Percentiles rank a stretch among this genome's conserved stretches.
Conservation (phyloP, 2,888 invertebrate species). For the Drosophila histrio region DNA sequence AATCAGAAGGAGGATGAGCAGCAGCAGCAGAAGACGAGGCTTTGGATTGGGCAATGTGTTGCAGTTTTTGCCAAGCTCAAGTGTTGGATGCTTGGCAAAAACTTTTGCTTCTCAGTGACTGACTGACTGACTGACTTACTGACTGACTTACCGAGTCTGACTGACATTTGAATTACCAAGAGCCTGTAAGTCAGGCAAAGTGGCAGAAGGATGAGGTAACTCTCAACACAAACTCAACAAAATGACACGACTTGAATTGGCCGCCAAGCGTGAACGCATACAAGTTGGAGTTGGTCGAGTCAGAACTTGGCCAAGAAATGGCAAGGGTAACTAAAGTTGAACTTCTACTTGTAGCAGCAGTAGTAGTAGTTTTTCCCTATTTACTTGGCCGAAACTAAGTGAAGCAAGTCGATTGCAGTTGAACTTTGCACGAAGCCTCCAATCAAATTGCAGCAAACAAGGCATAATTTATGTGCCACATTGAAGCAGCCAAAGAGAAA, state of each 20-base stretch:
- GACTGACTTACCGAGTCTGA: slow-evolving; percentile 47
- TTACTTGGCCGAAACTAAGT: slow-evolving; percentile 35
- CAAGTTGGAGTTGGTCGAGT: slow-evolving; percentile 66
- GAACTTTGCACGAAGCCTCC: slow-evolving; percentile 39
- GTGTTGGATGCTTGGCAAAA: slow-evolving; percentile 44
- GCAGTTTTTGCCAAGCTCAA: slow-evolving; percentile 48
- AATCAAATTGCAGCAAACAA: slow-evolving; percentile 66
- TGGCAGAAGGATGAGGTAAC: slow-evolving; percentile 35
- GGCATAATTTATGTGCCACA: slow-evolving; percentile 70
- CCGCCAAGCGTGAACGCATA: slow-evolving; percentile 78
- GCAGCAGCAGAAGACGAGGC: not conserved
- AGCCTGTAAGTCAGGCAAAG: slow-evolving; percentile 24
- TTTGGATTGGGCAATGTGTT: not conserved
- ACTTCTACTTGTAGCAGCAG: slow-evolving; percentile 22
- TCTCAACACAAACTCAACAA: slow-evolving; percentile 78
- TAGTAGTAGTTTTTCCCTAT: slow-evolving; percentile 40
- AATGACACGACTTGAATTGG: slow-evolving; percentile 78
- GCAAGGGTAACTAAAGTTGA: slow-evolving; percentile 31
- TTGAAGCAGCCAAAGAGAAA: slow-evolving; percentile 17
- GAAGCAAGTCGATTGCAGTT: slow-evolving; percentile 27
- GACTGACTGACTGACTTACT: slow-evolving; percentile 39
- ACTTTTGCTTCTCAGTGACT: slow-evolving; percentile 59
- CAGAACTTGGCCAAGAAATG: slow-evolving; percentile 55
- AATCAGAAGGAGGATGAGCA: not conserved
- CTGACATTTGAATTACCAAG: slow-evolving; percentile 76